Percentiles rank a stretch among this genome's conserved stretches.
Conservation (phyloP, 2,797 vertebrate species). For the Orientallactaga sibirica region DNA sequence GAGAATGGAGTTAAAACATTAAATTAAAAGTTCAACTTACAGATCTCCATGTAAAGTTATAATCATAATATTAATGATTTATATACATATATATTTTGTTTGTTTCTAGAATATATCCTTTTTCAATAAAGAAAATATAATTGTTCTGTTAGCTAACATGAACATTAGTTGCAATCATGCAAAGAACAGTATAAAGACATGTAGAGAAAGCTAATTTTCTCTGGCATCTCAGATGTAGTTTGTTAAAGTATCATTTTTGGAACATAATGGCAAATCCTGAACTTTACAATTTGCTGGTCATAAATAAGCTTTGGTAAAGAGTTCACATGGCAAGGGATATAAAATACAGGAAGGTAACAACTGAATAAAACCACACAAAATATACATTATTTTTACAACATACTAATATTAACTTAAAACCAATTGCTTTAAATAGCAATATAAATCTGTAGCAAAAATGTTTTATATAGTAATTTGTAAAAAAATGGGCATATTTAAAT, state of each 20-base stretch:
- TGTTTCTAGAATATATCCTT: background rate
- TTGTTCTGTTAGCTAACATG: constrained; percentile 20
- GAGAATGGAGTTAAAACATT: background rate
- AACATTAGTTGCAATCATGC: background rate
- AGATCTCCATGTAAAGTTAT: background rate
- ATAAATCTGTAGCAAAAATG: background rate
- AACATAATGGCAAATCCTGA: constrained; percentile 2
- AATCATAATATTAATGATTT: background rate
- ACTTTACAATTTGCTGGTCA: background rate
- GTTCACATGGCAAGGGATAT: background rate
- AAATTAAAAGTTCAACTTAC: background rate
- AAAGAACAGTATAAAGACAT: background rate
- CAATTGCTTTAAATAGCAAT: background rate
- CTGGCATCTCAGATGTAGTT: background rate
- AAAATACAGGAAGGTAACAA: background rate
- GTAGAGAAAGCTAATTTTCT: background rate
- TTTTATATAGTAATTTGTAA: background rate
- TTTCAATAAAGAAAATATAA: background rate
- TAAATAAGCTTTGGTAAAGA: background rate
- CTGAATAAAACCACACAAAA: background rate
- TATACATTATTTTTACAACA: background rate
- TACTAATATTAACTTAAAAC: background rate
- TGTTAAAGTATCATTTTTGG: constrained; percentile 5
- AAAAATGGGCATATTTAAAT: background rate
- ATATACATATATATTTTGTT: background rate